A percentile compares a stretch with the other conserved stretches of the same genome.
Evolutionary conservation across 2,888 invertebrate species (phyloP).

Genomic region (Synergus laeviventris): DNA sequence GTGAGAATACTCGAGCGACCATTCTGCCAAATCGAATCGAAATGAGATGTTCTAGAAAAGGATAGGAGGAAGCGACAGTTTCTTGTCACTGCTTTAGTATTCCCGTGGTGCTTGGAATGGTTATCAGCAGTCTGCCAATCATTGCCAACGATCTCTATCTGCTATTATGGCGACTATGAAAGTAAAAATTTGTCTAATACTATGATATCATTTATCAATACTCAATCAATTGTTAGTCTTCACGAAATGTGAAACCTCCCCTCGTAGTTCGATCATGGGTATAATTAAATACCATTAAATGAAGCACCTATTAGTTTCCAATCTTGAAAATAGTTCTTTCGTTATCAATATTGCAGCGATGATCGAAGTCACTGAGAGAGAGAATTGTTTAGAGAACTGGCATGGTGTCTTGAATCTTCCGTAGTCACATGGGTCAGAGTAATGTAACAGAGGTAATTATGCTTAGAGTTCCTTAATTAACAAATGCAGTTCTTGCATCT

Average conservation of each 20-base stretch:
- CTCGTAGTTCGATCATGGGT: too few relatives aligned
- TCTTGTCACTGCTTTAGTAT: not conserved
- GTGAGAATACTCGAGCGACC: slow-evolving; percentile 14
- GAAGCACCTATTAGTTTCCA: not conserved
- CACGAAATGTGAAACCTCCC: too few relatives aligned
- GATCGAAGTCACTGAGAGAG: not conserved
- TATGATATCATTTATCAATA: not conserved
- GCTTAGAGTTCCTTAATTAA: slow-evolving; percentile 63
- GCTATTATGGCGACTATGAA: not conserved
- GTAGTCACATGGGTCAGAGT: not conserved
- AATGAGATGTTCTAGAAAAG: slow-evolving; percentile 31
- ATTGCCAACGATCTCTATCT: not conserved
- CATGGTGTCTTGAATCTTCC: too few relatives aligned
- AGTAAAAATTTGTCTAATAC: not conserved
- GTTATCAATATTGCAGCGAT: not conserved
- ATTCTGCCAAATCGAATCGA: slow-evolving; percentile 36
- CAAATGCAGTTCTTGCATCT: slow-evolving; percentile 65
- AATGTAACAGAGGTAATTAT: slow-evolving; percentile 45
- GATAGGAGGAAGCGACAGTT: slow-evolving; percentile 11
- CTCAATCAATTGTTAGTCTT: too few relatives aligned
- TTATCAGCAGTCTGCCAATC: slow-evolving; percentile 18
- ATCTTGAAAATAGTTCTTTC: not conserved
- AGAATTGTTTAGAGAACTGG: not conserved
- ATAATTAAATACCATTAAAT: too few relatives aligned
- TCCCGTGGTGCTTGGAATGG: slow-evolving; percentile 5